These are phyloP conservation scores for Acleris literana DNA, from an alignment of 2,888 invertebrate genomes.

Conservation along the genomic window DNA sequence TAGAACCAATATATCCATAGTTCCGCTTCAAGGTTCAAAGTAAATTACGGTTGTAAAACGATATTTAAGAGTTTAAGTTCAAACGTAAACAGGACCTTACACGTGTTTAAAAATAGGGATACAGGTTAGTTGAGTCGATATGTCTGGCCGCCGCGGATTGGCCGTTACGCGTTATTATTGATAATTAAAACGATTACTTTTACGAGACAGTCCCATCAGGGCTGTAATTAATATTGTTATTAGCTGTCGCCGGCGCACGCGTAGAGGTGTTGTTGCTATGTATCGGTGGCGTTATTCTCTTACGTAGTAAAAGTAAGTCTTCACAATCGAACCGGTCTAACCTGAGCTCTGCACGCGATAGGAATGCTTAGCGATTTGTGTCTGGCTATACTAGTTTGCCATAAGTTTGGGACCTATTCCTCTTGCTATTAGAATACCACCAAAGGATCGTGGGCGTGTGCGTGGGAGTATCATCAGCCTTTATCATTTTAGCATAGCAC, in stretches of 20 bases:
- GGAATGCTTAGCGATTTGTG: no score
- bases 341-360: no score
- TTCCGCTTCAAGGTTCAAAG: slow-evolving; percentile 28
- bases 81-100: slow-evolving; percentile 23
- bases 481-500: slow-evolving; percentile 7
- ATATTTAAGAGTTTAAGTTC: slow-evolving; percentile 34
- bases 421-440: no score
- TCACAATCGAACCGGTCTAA: no score
- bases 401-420: no score
- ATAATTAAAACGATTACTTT: slow-evolving; percentile 66
- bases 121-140: slow-evolving; percentile 2
- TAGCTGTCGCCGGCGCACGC: slow-evolving; percentile 48
- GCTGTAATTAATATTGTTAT: slow-evolving; percentile 63
- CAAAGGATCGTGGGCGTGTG: not conserved
- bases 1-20: slow-evolving; percentile 22
- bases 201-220: slow-evolving; percentile 48
- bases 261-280: slow-evolving; percentile 39
- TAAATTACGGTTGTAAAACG: slow-evolving; percentile 49
- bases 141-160: not conserved
- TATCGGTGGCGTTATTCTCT: not conserved
- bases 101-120: slow-evolving; percentile 11
- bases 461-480: slow-evolving; percentile 11
- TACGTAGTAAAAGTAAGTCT: no score
- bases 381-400: no score
- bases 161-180: slow-evolving; percentile 50